phyloP scores from a whole-genome alignment of 2,888 invertebrate genomes.

The Psylliodes chrysocephalus region DNA sequence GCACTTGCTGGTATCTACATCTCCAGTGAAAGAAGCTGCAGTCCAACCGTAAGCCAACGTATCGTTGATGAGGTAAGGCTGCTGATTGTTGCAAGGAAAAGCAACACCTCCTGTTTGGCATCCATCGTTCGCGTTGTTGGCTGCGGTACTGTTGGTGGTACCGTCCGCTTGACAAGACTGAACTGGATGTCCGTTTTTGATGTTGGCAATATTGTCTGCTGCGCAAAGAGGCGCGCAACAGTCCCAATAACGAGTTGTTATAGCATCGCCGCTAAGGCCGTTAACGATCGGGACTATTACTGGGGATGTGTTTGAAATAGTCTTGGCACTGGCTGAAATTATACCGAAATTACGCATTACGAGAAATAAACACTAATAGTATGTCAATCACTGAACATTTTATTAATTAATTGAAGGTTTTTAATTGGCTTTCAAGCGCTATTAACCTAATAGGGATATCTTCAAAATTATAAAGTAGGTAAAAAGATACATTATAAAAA shows the following conservation, averaged over 20 bases:
- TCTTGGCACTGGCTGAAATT: background rate
- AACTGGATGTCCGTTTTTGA: conserved; percentile 18
- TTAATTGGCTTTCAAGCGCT: too few species aligned
- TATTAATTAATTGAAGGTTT: too few species aligned
- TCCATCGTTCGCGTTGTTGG: conserved; percentile 15
- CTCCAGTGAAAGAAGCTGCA: conserved; percentile 42
- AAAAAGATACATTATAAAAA: too few species aligned
- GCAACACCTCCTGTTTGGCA: conserved; percentile 20
- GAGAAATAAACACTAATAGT: too few species aligned
- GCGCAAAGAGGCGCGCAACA: conserved; percentile 40
- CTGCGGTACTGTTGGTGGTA: conserved; percentile 3
- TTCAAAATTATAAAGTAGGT: too few species aligned
- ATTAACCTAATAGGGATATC: too few species aligned
- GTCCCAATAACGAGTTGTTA: conserved; percentile 45
- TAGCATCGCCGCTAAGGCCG: conserved; percentile 33
- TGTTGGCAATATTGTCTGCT: conserved; percentile 8
- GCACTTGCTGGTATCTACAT: conserved; percentile 36
- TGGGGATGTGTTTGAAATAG: background rate
- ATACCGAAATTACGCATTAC: too few species aligned
- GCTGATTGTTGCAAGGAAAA: conserved; percentile 34
- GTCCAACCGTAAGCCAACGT: conserved; percentile 42
- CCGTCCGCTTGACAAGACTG: conserved; percentile 29
- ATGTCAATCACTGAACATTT: too few species aligned
- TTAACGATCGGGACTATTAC: conserved; percentile 18
- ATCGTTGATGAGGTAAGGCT: conserved; percentile 39